phyloP scores from a whole-genome alignment of 2,797 vertebrate genomes.

The Sandelia bainsii region DNA sequence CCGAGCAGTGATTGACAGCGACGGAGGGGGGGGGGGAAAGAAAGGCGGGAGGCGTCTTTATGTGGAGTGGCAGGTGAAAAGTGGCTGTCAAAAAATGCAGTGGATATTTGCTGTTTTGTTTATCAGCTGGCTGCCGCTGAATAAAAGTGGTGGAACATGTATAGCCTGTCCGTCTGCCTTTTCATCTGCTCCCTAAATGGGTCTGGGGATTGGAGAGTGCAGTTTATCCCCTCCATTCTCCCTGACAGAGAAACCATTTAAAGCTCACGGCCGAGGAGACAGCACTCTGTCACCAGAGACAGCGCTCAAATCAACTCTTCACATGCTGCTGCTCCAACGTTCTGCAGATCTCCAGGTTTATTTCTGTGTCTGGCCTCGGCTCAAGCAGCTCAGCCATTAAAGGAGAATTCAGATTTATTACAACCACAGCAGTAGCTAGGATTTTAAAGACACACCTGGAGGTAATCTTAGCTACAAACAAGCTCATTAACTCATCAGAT shows the following conservation, averaged over 20 bases:
- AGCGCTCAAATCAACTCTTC: conserved; percentile 76
- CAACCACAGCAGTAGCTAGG: neutral
- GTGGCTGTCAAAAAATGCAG: conserved; percentile 82
- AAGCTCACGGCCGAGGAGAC: conserved; percentile 66
- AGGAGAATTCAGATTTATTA: neutral
- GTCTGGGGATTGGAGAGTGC: conserved; percentile 83
- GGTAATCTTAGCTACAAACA: no score
- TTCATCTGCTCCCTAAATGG: conserved; percentile 84
- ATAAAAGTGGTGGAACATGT: conserved; percentile 81
- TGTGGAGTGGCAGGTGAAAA: conserved; percentile 82
- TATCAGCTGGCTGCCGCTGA: conserved; percentile 76
- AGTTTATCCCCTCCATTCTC: conserved; percentile 81
- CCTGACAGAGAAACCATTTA: conserved; percentile 83
- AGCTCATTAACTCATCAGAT: no score
- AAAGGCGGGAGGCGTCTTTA: conserved; percentile 46
- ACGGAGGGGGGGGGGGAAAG: neutral
- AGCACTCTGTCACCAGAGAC: conserved; percentile 79
- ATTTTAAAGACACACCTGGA: no score
- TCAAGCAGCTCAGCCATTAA: neutral
- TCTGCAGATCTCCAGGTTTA: conserved; percentile 21
- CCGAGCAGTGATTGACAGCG: conserved; percentile 62
- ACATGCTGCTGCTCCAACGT: conserved; percentile 47
- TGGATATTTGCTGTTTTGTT: conserved; percentile 85
- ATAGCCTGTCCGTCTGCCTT: conserved; percentile 80
- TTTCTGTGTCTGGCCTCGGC: neutral